These are phyloP conservation scores for Dilophus febrilis DNA, from an alignment of 2,888 invertebrate species.

Conservation along the genomic window DNA sequence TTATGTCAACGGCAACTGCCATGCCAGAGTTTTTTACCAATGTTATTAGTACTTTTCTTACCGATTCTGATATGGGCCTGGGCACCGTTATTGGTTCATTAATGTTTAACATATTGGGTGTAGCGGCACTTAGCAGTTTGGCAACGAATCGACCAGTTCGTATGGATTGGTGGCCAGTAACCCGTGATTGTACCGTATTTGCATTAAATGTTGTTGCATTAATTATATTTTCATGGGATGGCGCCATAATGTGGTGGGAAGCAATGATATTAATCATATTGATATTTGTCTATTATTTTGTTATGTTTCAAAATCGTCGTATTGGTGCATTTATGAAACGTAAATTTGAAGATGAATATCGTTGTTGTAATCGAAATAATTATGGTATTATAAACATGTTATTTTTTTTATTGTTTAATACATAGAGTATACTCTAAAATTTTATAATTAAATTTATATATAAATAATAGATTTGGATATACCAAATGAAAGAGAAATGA, in stretches of 20 bases:
- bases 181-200: constrained; percentile 56
- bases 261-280: constrained; percentile 45
- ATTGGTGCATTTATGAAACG: background rate
- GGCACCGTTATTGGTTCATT: constrained; percentile 68
- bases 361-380: constrained; percentile 2
- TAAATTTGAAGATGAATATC: constrained; percentile 1
- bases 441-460: no score
- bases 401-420: no score
- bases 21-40: constrained; percentile 79
- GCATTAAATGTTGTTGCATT: constrained; percentile 46
- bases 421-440: no score
- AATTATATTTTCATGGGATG: constrained; percentile 53
- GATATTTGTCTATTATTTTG: constrained; percentile 47
- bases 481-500: no score
- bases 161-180: constrained; percentile 36
- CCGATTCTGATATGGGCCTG: constrained; percentile 59
- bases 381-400: background rate
- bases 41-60: constrained; percentile 62
- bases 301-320: constrained; percentile 36
- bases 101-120: constrained; percentile 62
- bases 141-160: constrained; percentile 25
- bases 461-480: background rate
- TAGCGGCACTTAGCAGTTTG: constrained; percentile 55
- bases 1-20: constrained; percentile 81
- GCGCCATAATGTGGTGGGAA: constrained; percentile 57